Percentiles rank a stretch among this genome's conserved stretches.
Evolutionary conservation across 1,140 invertebrate species (phyloP).

Genomic region (Contarinia nasturtii): DNA sequence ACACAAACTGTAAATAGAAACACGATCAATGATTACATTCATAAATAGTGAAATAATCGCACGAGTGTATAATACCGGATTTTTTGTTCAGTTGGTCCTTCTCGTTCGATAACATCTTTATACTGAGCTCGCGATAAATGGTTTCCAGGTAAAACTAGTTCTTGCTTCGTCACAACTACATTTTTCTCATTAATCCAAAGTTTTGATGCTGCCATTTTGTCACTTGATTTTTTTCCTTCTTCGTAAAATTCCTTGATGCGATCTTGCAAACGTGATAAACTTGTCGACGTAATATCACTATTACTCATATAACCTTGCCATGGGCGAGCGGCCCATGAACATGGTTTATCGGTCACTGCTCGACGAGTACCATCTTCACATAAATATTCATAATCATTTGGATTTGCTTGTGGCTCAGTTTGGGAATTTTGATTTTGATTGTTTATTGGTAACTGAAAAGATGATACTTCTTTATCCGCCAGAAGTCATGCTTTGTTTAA

Average conservation of each 20-base stretch:
- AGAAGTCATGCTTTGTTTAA: no score
- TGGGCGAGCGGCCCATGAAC: slow-evolving; percentile 59
- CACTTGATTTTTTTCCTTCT: slow-evolving; percentile 16
- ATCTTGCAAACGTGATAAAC: slow-evolving; percentile 16
- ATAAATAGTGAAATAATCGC: neutral
- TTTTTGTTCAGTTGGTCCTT: slow-evolving; percentile 18
- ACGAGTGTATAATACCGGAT: slow-evolving; percentile 1
- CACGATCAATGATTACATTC: neutral
- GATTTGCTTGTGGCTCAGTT: slow-evolving; percentile 24
- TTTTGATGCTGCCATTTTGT: slow-evolving; percentile 21
- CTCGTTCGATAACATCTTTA: slow-evolving; percentile 54
- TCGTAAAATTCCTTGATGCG: slow-evolving; percentile 18
- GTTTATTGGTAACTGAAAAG: neutral
- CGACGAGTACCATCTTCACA: slow-evolving; percentile 62
- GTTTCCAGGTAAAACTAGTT: slow-evolving; percentile 36
- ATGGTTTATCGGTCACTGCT: slow-evolving; percentile 43
- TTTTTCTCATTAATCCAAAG: slow-evolving; percentile 32
- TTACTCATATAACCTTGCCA: slow-evolving; percentile 56
- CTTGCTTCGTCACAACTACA: slow-evolving; percentile 34
- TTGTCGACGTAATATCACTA: slow-evolving; percentile 29
- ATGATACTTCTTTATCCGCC: no score
- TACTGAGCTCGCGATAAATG: slow-evolving; percentile 54
- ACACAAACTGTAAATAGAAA: slow-evolving; percentile 33
- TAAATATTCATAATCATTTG: slow-evolving; percentile 46
- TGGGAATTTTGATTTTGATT: neutral